phyloP scores from a whole-genome alignment of 2,888 invertebrate genomes.

The Mayetiola destructor region DNA sequence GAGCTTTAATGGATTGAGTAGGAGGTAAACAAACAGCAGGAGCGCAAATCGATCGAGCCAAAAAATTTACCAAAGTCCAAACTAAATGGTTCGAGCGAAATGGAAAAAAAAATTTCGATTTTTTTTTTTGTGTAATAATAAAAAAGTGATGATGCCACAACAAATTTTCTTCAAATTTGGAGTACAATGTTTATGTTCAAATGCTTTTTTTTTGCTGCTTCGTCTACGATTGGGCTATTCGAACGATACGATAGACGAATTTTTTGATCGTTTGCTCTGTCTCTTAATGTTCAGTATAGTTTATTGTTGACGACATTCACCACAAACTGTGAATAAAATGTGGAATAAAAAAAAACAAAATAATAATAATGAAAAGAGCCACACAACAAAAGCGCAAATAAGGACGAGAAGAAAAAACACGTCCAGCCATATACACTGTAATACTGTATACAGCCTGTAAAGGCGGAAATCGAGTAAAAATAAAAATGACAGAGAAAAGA shows the following conservation, averaged over 20 bases:
- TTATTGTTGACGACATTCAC: background rate
- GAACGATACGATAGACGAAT: background rate
- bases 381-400: too few species aligned
- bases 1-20: background rate
- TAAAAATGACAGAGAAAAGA: background rate
- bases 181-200: slow-evolving; percentile 5
- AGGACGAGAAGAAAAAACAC: too few species aligned
- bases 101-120: background rate
- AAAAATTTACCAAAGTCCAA: slow-evolving; percentile 9
- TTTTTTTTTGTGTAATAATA: too few species aligned
- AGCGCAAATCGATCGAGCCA: background rate
- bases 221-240: background rate
- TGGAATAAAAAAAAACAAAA: too few species aligned
- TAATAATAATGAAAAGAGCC: too few species aligned
- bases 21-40: background rate
- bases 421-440: too few species aligned
- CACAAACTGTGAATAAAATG: too few species aligned
- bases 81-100: background rate
- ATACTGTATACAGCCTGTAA: too few species aligned
- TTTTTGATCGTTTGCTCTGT: slow-evolving; percentile 4
- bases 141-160: background rate
- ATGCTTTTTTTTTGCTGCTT: slow-evolving; percentile 2
- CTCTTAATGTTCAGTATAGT: background rate
- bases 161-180: slow-evolving; percentile 9
- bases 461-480: background rate